Evolutionary conservation across 2,888 invertebrate species (phyloP).

Genomic region (Cynaeus angustus): DNA sequence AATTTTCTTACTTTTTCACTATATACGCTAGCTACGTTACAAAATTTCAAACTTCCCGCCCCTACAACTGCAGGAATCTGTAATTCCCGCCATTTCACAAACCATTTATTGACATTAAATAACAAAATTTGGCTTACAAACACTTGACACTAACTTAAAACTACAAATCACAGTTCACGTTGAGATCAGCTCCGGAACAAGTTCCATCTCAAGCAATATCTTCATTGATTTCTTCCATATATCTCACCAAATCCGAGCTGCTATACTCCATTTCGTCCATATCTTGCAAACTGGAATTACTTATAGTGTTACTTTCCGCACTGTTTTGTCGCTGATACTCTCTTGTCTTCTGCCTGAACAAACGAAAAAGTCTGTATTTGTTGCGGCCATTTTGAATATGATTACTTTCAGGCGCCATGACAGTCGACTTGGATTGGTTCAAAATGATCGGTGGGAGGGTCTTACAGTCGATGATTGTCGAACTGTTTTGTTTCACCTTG

Average conservation of each 20-base stretch:
- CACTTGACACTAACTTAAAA: conserved; percentile 1
- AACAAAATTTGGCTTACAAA: background rate
- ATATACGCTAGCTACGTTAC: no score
- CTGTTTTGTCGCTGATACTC: conserved; percentile 26
- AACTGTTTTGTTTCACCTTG: conserved; percentile 30
- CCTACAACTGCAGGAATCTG: no score
- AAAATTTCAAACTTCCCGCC: no score
- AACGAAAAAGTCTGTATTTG: conserved; percentile 22
- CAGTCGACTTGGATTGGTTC: conserved; percentile 9
- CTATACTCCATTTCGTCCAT: conserved; percentile 80
- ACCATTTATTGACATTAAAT: background rate
- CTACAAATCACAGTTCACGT: conserved; percentile 28
- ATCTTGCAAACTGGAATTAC: conserved; percentile 85
- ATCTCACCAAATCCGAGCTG: conserved; percentile 79
- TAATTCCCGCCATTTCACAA: background rate
- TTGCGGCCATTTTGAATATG: conserved; percentile 8
- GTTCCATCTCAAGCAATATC: conserved; percentile 40
- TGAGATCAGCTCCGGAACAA: conserved; percentile 26
- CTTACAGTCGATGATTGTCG: conserved; percentile 14
- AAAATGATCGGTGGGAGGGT: background rate
- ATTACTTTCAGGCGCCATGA: background rate
- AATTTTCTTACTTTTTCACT: no score
- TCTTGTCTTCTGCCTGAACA: conserved; percentile 3
- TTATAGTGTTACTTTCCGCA: conserved; percentile 73
- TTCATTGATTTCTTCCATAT: conserved; percentile 80